phyloP scores from a whole-genome alignment of 1,140 invertebrate species.

The Archivesica marissinica region DNA sequence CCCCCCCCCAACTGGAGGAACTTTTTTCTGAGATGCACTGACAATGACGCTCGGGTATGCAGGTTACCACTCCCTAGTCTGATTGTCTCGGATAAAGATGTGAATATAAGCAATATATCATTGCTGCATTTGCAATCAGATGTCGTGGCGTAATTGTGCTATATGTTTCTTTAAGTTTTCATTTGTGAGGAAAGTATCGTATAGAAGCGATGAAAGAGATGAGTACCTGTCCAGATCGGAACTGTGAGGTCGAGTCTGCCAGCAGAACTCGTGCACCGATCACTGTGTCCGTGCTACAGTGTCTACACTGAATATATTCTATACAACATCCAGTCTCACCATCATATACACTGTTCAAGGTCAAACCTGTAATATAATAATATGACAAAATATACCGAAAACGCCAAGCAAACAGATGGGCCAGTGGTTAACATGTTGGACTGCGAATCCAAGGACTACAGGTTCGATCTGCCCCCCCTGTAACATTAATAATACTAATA shows the following conservation, averaged over 20 bases:
- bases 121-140: not conserved
- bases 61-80: not conserved
- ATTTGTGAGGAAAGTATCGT: not conserved
- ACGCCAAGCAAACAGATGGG: too few species aligned
- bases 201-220: too few species aligned
- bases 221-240: slow-evolving; percentile 34
- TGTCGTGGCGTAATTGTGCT: not conserved
- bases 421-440: too few species aligned
- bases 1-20: too few species aligned
- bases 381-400: not conserved
- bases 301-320: slow-evolving; percentile 6
- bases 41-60: too few species aligned
- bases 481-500: too few species aligned
- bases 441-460: too few species aligned
- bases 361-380: slow-evolving; percentile 8
- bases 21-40: too few species aligned
- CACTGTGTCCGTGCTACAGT: not conserved
- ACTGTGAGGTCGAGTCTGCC: slow-evolving; percentile 24
- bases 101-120: not conserved
- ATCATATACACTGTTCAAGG: slow-evolving; percentile 27
- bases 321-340: slow-evolving; percentile 18
- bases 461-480: too few species aligned
- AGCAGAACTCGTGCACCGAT: slow-evolving; percentile 45
- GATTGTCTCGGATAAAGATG: not conserved
- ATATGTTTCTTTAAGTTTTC: not conserved